These are phyloP conservation scores for Pteropus rufus DNA, from an alignment of 2,797 vertebrate genomes.

Conservation along the genomic window DNA sequence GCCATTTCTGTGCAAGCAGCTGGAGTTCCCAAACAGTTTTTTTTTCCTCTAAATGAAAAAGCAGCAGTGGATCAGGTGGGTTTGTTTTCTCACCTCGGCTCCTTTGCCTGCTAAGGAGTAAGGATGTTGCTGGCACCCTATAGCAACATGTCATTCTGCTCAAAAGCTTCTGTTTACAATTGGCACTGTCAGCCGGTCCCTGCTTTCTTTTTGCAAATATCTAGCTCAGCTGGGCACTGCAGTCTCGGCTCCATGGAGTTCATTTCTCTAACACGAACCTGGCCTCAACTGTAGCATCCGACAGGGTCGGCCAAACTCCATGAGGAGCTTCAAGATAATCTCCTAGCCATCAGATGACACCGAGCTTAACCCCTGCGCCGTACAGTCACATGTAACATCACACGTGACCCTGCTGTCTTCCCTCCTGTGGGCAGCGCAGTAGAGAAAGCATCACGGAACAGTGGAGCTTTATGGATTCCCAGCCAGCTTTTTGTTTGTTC, in stretches of 20 bases:
- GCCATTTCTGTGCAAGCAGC: conserved; percentile 73
- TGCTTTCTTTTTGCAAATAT: not conserved
- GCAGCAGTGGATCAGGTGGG: not conserved
- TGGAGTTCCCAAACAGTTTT: conserved; percentile 65
- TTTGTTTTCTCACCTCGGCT: not conserved
- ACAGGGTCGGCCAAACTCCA: not conserved
- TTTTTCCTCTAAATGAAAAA: conserved; percentile 54
- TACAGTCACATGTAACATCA: fast-evolving
- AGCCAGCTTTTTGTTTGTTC: not conserved
- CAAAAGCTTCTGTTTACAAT: not conserved
- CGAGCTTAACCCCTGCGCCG: not conserved
- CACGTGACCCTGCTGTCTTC: not conserved
- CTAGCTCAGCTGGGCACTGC: not conserved
- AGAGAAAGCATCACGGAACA: not conserved
- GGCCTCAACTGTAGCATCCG: not conserved
- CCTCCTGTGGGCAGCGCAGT: not conserved
- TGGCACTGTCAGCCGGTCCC: not conserved
- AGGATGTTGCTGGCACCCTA: not conserved
- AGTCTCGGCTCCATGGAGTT: not conserved
- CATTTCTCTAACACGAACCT: not conserved
- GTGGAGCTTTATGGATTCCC: not conserved
- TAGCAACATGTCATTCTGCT: not conserved
- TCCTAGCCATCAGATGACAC: not conserved
- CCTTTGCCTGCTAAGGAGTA: not conserved
- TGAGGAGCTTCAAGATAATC: not conserved